Evolutionary conservation across 30 jellyfish, hydroid and myxozoan species (phyloP).

Genomic region (Aurelia sp.): DNA sequence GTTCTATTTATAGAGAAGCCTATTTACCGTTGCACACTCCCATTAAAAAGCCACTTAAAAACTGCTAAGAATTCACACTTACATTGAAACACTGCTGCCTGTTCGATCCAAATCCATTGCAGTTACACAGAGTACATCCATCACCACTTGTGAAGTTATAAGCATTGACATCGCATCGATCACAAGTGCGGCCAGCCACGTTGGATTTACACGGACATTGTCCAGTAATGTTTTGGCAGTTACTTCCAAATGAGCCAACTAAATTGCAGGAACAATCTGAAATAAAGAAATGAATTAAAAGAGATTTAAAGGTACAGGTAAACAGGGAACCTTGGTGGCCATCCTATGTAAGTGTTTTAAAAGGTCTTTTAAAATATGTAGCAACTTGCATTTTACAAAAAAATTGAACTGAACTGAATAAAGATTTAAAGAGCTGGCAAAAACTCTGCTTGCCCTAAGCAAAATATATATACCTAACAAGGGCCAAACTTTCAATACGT

Average conservation of each 20-base stretch:
- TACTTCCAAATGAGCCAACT: conserved; percentile 58
- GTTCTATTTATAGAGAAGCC: too few relatives aligned
- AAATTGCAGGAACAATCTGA: conserved; percentile 86
- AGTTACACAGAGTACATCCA: conserved; percentile 90
- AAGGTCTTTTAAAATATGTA: too few relatives aligned
- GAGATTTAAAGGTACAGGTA: not conserved
- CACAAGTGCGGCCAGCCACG: conserved; percentile 80
- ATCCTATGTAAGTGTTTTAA: too few relatives aligned
- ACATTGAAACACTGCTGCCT: conserved; percentile 82
- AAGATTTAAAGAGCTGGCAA: too few relatives aligned
- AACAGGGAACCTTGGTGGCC: too few relatives aligned
- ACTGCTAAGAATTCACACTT: conserved; percentile 11
- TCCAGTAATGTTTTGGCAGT: conserved; percentile 81
- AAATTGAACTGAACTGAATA: not conserved
- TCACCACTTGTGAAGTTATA: conserved; percentile 76
- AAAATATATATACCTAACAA: too few relatives aligned
- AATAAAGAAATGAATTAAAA: not conserved
- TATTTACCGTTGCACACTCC: too few relatives aligned
- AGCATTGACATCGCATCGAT: conserved; percentile 81
- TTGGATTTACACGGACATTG: conserved; percentile 72
- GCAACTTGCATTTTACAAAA: not conserved
- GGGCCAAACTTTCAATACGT: too few relatives aligned
- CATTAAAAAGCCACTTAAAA: too few relatives aligned
- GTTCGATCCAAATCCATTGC: conserved; percentile 78
- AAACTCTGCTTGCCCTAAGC: too few relatives aligned